Conservation (phyloP, 1,140 invertebrate species). For the Teleogryllus occipitalis region DNA sequence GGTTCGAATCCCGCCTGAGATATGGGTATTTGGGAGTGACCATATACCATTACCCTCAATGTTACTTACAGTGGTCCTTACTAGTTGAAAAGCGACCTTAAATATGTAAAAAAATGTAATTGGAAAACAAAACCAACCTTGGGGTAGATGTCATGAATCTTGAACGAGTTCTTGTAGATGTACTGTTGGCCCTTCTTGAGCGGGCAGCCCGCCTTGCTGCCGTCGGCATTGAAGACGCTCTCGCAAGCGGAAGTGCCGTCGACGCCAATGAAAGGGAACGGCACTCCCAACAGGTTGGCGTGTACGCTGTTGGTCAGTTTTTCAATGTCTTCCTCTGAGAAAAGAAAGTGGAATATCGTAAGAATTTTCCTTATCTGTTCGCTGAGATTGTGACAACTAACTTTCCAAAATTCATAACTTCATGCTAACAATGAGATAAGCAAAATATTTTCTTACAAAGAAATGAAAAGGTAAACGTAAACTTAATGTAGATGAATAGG, state of each 20-base stretch:
- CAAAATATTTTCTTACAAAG: too few relatives aligned
- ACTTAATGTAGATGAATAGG: too few relatives aligned
- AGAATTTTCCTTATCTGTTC: too few relatives aligned
- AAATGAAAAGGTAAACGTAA: too few relatives aligned
- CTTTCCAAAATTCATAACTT: too few relatives aligned
- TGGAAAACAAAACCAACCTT: slow-evolving; percentile 36
- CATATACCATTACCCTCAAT: too few relatives aligned
- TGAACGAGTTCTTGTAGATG: slow-evolving; percentile 58
- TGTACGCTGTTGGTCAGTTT: slow-evolving; percentile 14
- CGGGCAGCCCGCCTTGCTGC: slow-evolving; percentile 51
- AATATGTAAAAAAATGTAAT: background rate
- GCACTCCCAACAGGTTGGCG: slow-evolving; percentile 35
- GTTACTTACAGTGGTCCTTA: too few relatives aligned
- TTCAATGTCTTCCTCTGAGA: slow-evolving; percentile 9
- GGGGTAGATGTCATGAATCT: slow-evolving; percentile 56
- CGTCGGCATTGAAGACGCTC: slow-evolving; percentile 47
- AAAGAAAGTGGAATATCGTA: background rate
- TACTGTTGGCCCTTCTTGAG: slow-evolving; percentile 55
- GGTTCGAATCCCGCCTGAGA: too few relatives aligned
- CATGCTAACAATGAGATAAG: too few relatives aligned
- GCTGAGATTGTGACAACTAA: too few relatives aligned
- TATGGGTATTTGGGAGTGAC: too few relatives aligned
- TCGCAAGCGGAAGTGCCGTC: slow-evolving; percentile 59
- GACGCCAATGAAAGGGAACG: slow-evolving; percentile 64
- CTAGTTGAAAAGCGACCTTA: too few relatives aligned